Evolutionary conservation across 2,797 vertebrate genomes (phyloP), one percentile per base, ranked within the genome.

Genomic region (Spinus olivaceus): DNA sequence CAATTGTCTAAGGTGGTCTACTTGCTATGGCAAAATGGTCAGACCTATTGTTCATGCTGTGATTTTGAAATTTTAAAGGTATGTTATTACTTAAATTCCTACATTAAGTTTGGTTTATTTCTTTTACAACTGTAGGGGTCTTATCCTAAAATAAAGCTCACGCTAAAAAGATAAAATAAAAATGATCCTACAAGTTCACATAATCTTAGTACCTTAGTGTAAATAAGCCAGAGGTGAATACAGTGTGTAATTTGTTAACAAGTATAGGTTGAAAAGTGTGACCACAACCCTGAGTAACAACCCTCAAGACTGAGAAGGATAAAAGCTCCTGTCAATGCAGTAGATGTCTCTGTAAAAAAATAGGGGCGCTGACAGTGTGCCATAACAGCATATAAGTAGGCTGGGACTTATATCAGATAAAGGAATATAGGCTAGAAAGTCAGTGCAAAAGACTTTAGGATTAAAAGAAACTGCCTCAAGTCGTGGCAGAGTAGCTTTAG

Each of bases 311-410:
- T 28, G 24, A 72, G 44, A 44, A 86, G 22, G 33, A 39, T 56
- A 16, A 42, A 69, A n/a, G 4, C 25, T 24, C 28, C 14, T 50
- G 21, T 13, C 16, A 64, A 8, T 22, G 8, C 32, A 5, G 23
- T 17, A 27, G 5, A 3, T 21, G 5, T 76, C 22, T n/a, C 27
- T 65, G 16, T 5, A 30, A 69, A 60, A 13, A 70, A 15, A 24
- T 5, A 51, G 1, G 4, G 15, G 7, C 33, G 17, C 4, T 61
- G 42, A 47, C 22, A 56, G 9, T 0, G 3, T 54, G 10, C 4
- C 27, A 27, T 33, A 61, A 25, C 12, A 53, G 6, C 7, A 30
- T 8, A 3, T 27, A 35, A 49, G 25, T 39, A 65, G 12, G 1
- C 5, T 53, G 25, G 8, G 4, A 15, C 18, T 35, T 65, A 18